Conservation (phyloP, 2,888 invertebrate species). For the Darwinula stevensoni region DNA sequence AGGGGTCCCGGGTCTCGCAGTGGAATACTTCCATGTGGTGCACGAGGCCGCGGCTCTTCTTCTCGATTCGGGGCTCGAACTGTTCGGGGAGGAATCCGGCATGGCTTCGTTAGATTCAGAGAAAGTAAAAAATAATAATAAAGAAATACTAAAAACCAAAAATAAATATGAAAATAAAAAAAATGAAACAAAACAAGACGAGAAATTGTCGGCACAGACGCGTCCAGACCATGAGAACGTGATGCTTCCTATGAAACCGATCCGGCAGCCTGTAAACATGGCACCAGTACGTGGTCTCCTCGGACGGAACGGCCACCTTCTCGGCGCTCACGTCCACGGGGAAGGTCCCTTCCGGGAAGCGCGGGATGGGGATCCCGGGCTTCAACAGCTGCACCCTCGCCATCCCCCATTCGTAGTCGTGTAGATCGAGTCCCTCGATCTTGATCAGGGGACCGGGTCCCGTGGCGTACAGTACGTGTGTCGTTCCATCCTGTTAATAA, state of each 20-base stretch:
- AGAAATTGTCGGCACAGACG: too few species aligned
- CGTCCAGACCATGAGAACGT: neutral
- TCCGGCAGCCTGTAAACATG: slow-evolving; percentile 47
- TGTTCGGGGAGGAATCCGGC: slow-evolving; percentile 3
- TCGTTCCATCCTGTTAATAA: slow-evolving; percentile 42
- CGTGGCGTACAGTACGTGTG: slow-evolving; percentile 54
- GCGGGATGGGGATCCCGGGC: slow-evolving; percentile 13
- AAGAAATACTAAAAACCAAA: neutral
- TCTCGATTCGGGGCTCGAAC: slow-evolving; percentile 58
- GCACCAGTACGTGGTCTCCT: slow-evolving; percentile 95
- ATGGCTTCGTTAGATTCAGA: neutral
- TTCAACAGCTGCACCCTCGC: slow-evolving; percentile 37
- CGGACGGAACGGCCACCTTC: slow-evolving; percentile 37
- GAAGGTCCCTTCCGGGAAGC: neutral
- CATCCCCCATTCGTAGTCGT: slow-evolving; percentile 31
- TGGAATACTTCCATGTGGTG: slow-evolving; percentile 98
- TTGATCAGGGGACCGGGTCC: slow-evolving; percentile 40
- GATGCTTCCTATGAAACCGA: slow-evolving; percentile 21
- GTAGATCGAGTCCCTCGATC: slow-evolving; percentile 28
- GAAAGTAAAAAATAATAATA: neutral
- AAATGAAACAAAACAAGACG: slow-evolving; percentile 4
- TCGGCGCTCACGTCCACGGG: slow-evolving; percentile 25
- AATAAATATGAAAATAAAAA: neutral
- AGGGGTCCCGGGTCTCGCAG: slow-evolving; percentile 38
- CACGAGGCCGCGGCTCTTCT: slow-evolving; percentile 53